Conservation (phyloP, 2,888 invertebrate species). For the Heteropelma amictum region DNA sequence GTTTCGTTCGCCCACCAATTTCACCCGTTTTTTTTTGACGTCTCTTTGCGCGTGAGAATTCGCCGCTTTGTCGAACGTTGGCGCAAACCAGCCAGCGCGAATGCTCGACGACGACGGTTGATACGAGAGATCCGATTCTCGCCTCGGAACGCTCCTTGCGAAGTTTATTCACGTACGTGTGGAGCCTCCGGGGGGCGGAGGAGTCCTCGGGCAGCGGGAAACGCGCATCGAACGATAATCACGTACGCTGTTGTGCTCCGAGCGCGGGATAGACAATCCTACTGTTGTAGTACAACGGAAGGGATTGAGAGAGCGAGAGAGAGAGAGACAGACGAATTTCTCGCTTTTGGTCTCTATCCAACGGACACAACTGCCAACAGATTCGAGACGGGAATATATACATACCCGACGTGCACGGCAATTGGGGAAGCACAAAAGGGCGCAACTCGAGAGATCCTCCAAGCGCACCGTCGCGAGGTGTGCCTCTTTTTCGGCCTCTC, state of each 20-base stretch:
- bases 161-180: constrained; percentile 50
- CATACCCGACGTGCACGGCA: background rate
- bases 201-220: constrained; percentile 3
- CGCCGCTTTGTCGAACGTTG: too few species aligned
- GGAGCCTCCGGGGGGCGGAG: constrained; percentile 4
- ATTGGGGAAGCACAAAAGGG: too few species aligned
- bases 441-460: background rate
- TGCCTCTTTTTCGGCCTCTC: background rate
- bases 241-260: constrained; percentile 45
- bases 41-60: too few species aligned
- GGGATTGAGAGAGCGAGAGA: background rate
- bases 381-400: constrained; percentile 42
- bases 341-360: constrained; percentile 41
- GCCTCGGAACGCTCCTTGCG: constrained; percentile 25
- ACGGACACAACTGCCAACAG: constrained; percentile 43
- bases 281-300: background rate
- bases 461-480: background rate
- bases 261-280: constrained; percentile 7
- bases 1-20: background rate
- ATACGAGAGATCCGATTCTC: constrained; percentile 30
- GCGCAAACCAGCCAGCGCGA: background rate
- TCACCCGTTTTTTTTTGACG: background rate
- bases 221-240: constrained; percentile 30
- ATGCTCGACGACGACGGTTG: constrained; percentile 2
- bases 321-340: constrained; percentile 22